Conservation (phyloP, 2,888 invertebrate genomes). For the Nymphalis polychloros region DNA sequence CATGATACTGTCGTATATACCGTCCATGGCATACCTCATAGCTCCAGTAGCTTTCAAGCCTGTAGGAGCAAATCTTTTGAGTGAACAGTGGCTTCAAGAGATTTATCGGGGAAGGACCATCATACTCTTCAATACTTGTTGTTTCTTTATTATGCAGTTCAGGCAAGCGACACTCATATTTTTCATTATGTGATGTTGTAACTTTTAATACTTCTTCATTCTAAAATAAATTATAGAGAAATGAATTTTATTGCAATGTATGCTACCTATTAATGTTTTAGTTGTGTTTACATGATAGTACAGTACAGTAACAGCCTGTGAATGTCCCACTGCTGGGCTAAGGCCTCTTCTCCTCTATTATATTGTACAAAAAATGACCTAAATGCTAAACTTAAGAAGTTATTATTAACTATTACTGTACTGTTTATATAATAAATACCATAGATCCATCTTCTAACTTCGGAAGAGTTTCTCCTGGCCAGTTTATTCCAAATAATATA, state of each 20-base stretch:
- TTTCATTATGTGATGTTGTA: constrained; percentile 89
- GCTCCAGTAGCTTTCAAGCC: constrained; percentile 96
- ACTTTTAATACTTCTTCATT: constrained; percentile 84
- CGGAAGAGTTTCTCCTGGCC: constrained; percentile 82
- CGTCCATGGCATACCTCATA: constrained; percentile 97
- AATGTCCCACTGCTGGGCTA: no score
- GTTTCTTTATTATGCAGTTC: constrained; percentile 80
- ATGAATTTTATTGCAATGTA: no score
- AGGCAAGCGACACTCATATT: constrained; percentile 91
- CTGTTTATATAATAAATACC: constrained; percentile 28
- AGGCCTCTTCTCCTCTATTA: no score
- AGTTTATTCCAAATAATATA: constrained; percentile 89
- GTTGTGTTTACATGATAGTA: no score
- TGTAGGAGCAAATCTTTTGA: constrained; percentile 91
- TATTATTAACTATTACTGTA: background rate
- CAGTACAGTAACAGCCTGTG: no score
- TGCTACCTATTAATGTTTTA: no score
- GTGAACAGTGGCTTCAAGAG: constrained; percentile 88
- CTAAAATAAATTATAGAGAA: constrained; percentile 40
- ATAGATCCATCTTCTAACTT: constrained; percentile 55
- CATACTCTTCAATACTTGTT: constrained; percentile 82
- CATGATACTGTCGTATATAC: constrained; percentile 96
- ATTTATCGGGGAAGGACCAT: constrained; percentile 89
- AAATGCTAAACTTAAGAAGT: no score
- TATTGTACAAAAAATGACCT: no score